phyloP scores from a whole-genome alignment of 2,888 invertebrate genomes.

The Cantharis rustica region DNA sequence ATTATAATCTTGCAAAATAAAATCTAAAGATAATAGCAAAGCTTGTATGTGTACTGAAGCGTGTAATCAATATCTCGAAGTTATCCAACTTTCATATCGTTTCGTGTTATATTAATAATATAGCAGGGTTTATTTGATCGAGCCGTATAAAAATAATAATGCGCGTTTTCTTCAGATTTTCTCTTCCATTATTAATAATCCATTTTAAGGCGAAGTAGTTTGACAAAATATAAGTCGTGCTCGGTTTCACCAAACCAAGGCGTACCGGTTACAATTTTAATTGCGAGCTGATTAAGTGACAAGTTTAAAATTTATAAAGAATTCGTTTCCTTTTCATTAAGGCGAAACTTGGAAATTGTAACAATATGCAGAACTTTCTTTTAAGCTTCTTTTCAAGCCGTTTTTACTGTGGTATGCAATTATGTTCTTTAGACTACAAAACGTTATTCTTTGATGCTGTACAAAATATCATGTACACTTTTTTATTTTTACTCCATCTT shows the following conservation, averaged over 20 bases:
- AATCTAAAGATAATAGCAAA: slow-evolving; percentile 34
- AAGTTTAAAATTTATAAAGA: not conserved
- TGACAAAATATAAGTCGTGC: not conserved
- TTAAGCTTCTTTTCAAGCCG: not conserved
- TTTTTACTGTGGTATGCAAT: not conserved
- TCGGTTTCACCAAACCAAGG: not conserved
- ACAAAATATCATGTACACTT: not conserved
- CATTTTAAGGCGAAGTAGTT: not conserved
- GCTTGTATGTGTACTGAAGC: slow-evolving; percentile 38
- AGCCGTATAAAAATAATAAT: slow-evolving; percentile 10
- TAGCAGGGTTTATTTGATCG: slow-evolving; percentile 26
- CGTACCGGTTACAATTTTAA: not conserved
- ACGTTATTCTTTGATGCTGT: not conserved
- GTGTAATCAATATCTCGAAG: slow-evolving; percentile 40
- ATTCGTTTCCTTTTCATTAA: not conserved
- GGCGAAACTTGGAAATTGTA: not conserved
- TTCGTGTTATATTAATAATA: slow-evolving; percentile 28
- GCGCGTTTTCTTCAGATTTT: not conserved
- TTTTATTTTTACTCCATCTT: not conserved
- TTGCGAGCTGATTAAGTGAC: not conserved
- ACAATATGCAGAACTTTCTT: not conserved
- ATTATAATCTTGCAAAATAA: slow-evolving; percentile 29
- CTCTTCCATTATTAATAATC: not conserved
- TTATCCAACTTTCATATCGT: slow-evolving; percentile 34
- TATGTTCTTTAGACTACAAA: not conserved